Conservation (phyloP, 2,797 vertebrate species). For the Todus mexicanus region DNA sequence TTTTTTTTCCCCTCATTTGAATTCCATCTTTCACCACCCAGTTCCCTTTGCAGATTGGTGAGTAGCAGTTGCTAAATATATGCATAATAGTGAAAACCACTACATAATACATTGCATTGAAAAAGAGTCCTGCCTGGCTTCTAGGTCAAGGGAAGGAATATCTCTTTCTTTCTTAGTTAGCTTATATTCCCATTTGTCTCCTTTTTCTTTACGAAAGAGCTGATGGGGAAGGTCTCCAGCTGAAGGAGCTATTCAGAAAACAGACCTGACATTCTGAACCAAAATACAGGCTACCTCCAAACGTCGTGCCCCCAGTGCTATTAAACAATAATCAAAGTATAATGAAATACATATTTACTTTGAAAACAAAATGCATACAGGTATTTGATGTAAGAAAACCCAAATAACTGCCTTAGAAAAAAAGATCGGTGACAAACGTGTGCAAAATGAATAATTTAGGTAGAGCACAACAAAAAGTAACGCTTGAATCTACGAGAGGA, state of each 20-base stretch:
- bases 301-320: rapidly evolving
- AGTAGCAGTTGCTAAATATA: slow-evolving; percentile 37
- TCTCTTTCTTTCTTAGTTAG: slow-evolving; percentile 31
- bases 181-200: slow-evolving; percentile 27
- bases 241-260: slow-evolving; percentile 46
- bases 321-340: neutral
- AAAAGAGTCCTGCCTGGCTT: slow-evolving; percentile 28
- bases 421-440: neutral
- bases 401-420: neutral
- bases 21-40: neutral
- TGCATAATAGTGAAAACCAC: slow-evolving; percentile 56
- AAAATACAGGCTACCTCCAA: slow-evolving; percentile 15
- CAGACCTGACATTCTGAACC: neutral
- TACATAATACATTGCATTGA: slow-evolving; percentile 33
- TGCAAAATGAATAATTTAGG: neutral
- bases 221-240: slow-evolving; percentile 24
- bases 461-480: neutral
- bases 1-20: slow-evolving; percentile 13
- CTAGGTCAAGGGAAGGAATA: slow-evolving; percentile 63
- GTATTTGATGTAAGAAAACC: neutral
- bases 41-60: neutral
- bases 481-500: neutral
- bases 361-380: neutral
- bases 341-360: neutral
- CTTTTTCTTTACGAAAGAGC: slow-evolving; percentile 28